Conservation (phyloP, 2,888 invertebrate genomes). For the Diplazon laetatorius region DNA sequence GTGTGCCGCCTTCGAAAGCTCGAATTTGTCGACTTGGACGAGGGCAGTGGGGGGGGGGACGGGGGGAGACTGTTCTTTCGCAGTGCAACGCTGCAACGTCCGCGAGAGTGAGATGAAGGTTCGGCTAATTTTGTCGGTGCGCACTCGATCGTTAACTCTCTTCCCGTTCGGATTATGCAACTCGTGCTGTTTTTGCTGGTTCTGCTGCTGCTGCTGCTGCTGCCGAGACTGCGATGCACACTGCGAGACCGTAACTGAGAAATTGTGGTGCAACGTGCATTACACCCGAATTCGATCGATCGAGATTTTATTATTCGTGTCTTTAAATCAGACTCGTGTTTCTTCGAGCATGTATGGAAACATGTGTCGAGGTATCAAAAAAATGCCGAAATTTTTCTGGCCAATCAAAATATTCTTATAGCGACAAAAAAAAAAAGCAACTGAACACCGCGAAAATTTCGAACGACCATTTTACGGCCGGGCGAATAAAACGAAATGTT, state of each 20-base stretch:
- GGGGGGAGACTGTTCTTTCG: no score
- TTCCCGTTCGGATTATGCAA: slow-evolving; percentile 57
- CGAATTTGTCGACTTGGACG: slow-evolving; percentile 53
- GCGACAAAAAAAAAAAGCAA: no score
- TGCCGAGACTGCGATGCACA: slow-evolving; percentile 69
- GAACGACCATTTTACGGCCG: background rate
- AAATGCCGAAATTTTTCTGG: no score
- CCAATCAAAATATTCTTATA: no score
- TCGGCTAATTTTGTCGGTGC: slow-evolving; percentile 78
- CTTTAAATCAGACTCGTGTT: background rate
- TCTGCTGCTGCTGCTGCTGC: slow-evolving; percentile 70
- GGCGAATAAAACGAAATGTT: slow-evolving; percentile 43
- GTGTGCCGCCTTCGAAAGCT: slow-evolving; percentile 48
- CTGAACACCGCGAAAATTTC: slow-evolving; percentile 3
- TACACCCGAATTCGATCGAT: background rate
- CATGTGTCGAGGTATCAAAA: no score
- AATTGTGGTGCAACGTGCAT: slow-evolving; percentile 26
- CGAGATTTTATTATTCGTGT: slow-evolving; percentile 21
- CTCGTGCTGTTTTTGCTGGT: slow-evolving; percentile 60
- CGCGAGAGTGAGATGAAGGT: slow-evolving; percentile 33
- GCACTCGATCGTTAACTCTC: slow-evolving; percentile 70
- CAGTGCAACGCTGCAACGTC: background rate
- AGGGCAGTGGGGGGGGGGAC: slow-evolving; percentile 27
- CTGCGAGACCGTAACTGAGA: slow-evolving; percentile 29
- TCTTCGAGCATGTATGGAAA: no score